Conservation (phyloP, 2,113 vertebrate genomes). For the Macquaria ambigua region DNA sequence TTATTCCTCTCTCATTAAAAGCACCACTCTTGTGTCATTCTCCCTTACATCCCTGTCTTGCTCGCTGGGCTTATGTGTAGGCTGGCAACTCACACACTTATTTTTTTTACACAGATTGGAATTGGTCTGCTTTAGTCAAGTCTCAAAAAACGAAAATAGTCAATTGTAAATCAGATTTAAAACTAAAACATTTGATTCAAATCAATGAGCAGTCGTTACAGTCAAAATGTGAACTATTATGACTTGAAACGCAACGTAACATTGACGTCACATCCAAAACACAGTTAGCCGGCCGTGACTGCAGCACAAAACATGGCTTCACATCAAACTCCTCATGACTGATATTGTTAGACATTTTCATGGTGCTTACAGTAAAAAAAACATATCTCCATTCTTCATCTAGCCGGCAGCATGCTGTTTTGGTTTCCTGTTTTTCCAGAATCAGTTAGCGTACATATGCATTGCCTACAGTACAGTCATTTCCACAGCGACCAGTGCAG, state of each 20-base stretch:
- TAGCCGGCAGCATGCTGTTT: neutral
- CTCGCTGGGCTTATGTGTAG: neutral
- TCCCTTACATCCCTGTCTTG: neutral
- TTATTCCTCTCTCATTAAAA: slow-evolving; percentile 3
- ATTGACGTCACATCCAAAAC: neutral
- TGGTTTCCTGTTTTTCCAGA: neutral
- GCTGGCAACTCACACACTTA: neutral
- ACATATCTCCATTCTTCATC: neutral
- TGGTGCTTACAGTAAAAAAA: neutral
- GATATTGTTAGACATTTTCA: slow-evolving; percentile 1
- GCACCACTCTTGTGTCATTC: neutral
- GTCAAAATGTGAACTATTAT: neutral
- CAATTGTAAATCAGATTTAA: neutral
- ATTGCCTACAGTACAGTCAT: neutral
- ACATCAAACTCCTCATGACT: neutral
- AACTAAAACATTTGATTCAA: neutral
- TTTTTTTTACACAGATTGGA: neutral
- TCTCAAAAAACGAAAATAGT: neutral
- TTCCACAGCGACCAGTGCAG: neutral
- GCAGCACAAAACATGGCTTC: slow-evolving; percentile 12
- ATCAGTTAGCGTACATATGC: neutral
- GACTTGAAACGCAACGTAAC: neutral
- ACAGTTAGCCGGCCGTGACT: slow-evolving; percentile 1
- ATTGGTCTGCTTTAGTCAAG: neutral
- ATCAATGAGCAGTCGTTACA: neutral